These are phyloP conservation scores for Omphaloscelis lunosa DNA, from an alignment of 2,888 invertebrate species.

Conservation along the genomic window DNA sequence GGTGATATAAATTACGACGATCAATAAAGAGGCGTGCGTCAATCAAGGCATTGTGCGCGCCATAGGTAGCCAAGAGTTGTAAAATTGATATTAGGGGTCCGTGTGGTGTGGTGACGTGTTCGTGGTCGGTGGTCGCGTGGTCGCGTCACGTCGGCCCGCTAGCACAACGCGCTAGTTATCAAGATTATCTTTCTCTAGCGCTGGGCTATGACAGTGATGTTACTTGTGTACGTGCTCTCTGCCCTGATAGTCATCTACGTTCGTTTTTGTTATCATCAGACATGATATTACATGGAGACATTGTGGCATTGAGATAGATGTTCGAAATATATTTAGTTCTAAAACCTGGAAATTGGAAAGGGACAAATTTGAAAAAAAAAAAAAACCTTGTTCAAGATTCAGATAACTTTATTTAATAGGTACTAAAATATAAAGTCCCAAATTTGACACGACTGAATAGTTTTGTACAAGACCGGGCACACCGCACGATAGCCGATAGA, in stretches of 20 bases:
- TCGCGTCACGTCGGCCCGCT: constrained; percentile 50
- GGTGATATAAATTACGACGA: constrained; percentile 74
- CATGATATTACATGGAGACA: neutral
- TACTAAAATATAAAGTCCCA: constrained; percentile 81
- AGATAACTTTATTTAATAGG: constrained; percentile 82
- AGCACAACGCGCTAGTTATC: constrained; percentile 69
- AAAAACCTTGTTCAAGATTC: constrained; percentile 63
- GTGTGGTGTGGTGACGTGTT: constrained; percentile 58
- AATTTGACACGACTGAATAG: constrained; percentile 79
- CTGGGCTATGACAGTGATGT: constrained; percentile 45
- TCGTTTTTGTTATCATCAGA: constrained; percentile 19
- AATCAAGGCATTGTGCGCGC: constrained; percentile 68
- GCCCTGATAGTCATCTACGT: constrained; percentile 51
- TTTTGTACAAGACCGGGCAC: constrained; percentile 66
- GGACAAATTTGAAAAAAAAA: neutral
- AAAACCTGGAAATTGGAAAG: neutral
- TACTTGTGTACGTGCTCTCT: constrained; percentile 39
- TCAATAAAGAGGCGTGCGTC: constrained; percentile 73
- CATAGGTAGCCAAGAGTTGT: constrained; percentile 66
- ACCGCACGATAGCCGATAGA: constrained; percentile 49
- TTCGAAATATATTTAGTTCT: neutral
- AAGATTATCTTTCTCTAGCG: constrained; percentile 72
- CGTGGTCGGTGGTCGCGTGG: constrained; percentile 66
- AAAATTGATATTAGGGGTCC: constrained; percentile 68
- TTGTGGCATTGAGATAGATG: neutral